phyloP scores from a whole-genome alignment of 2,113 vertebrate species.

The Aspidoscelis tigris region DNA sequence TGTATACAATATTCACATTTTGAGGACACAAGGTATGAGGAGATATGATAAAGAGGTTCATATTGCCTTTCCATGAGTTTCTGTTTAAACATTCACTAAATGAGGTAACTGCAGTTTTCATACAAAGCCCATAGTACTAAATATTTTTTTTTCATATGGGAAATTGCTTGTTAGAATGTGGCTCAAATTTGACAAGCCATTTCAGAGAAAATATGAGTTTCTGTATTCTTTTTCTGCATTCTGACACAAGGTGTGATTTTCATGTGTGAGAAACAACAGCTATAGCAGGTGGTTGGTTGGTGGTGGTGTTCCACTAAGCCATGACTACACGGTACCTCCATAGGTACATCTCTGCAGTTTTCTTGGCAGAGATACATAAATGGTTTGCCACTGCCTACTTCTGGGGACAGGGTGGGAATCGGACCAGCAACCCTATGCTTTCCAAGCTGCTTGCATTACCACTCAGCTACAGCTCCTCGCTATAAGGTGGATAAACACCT shows the following conservation, averaged over 20 bases:
- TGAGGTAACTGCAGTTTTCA: no score
- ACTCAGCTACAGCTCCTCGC: no score
- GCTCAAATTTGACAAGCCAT: neutral
- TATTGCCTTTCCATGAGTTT: neutral
- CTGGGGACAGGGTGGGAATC: no score
- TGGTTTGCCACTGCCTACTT: no score
- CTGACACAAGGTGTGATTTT: neutral
- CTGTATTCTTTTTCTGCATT: neutral
- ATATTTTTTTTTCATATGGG: neutral
- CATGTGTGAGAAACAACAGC: neutral
- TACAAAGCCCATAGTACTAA: neutral
- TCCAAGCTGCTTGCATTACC: no score
- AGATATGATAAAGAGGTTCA: neutral
- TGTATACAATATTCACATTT: slow-evolving; percentile 12
- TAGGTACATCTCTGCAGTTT: no score
- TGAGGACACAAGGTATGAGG: neutral
- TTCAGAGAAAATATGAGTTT: neutral
- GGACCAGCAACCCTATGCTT: no score
- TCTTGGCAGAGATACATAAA: no score
- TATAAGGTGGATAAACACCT: no score
- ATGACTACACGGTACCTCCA: no score
- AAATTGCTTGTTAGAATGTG: neutral
- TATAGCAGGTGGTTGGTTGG: no score
- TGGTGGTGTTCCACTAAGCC: no score
- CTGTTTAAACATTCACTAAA: neutral